These are phyloP conservation scores for Cheilosia vulpina DNA, from an alignment of 2,888 invertebrate genomes.

Conservation along the genomic window DNA sequence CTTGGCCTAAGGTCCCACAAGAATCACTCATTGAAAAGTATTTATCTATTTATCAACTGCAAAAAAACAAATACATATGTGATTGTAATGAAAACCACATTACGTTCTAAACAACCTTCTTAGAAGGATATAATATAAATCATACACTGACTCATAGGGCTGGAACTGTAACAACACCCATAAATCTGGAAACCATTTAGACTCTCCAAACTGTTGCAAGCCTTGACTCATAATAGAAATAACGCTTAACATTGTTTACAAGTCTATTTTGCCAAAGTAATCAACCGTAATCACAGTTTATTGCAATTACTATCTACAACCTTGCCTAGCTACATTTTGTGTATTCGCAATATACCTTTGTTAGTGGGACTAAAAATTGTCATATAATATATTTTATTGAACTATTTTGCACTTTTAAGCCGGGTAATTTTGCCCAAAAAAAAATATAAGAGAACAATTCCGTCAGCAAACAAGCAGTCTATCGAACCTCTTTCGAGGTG, in stretches of 20 bases:
- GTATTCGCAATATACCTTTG: background rate
- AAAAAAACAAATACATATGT: too few species aligned
- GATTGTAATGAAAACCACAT: too few species aligned
- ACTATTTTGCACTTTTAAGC: too few species aligned
- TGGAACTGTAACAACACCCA: background rate
- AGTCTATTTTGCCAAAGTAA: background rate
- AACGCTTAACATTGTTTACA: background rate
- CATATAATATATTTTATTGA: too few species aligned
- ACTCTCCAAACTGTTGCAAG: background rate
- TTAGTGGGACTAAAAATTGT: background rate
- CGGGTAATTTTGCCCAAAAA: too few species aligned
- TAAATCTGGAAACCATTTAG: background rate
- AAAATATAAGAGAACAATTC: background rate
- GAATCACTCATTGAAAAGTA: too few species aligned
- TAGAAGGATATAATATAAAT: too few species aligned
- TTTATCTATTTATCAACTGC: too few species aligned
- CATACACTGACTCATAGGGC: background rate
- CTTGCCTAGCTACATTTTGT: background rate
- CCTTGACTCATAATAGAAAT: background rate
- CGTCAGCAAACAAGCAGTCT: background rate
- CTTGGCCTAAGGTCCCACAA: too few species aligned
- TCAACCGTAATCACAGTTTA: background rate
- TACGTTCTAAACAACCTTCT: background rate
- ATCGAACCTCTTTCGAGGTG: too few species aligned
- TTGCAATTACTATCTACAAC: constrained; percentile 12